Percentiles rank a stretch among this genome's conserved stretches.
Evolutionary conservation across 2,888 invertebrate genomes (phyloP).

Genomic region (Eurytoma adleriae): DNA sequence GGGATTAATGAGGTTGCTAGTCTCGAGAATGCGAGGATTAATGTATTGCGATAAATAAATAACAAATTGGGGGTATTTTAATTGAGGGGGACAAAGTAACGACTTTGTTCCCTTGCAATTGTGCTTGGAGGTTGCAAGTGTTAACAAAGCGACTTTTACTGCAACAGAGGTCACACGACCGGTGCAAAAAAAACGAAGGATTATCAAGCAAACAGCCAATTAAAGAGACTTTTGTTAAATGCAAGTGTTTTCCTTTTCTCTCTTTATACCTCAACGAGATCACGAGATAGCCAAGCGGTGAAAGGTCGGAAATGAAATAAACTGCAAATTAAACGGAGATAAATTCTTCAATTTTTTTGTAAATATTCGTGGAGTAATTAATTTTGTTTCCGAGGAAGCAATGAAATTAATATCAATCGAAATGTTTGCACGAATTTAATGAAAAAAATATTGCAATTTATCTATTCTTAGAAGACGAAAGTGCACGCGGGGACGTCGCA

Average conservation of each 20-base stretch:
- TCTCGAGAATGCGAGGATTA: no score
- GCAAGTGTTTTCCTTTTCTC: constrained; percentile 29
- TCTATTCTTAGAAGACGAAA: no score
- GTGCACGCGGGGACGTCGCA: no score
- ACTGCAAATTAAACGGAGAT: no score
- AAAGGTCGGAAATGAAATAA: neutral
- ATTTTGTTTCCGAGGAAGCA: no score
- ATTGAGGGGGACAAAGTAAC: neutral
- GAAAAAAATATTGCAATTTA: no score
- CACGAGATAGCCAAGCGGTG: neutral
- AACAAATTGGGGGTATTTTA: no score
- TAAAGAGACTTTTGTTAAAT: constrained; percentile 5
- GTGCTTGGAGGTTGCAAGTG: neutral
- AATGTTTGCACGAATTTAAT: no score
- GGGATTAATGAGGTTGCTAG: neutral
- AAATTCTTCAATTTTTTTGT: no score
- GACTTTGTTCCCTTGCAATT: neutral
- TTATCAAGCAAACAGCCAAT: constrained; percentile 32
- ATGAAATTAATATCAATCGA: no score
- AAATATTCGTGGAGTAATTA: no score
- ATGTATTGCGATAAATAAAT: no score
- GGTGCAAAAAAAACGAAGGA: constrained; percentile 3
- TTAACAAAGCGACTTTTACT: constrained; percentile 37
- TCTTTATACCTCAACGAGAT: neutral
- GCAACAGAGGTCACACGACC: neutral